Evolutionary conservation across 37 sponge, comb jelly and placozoan genomes (phyloP).

Genomic region (Spongia lamella): DNA sequence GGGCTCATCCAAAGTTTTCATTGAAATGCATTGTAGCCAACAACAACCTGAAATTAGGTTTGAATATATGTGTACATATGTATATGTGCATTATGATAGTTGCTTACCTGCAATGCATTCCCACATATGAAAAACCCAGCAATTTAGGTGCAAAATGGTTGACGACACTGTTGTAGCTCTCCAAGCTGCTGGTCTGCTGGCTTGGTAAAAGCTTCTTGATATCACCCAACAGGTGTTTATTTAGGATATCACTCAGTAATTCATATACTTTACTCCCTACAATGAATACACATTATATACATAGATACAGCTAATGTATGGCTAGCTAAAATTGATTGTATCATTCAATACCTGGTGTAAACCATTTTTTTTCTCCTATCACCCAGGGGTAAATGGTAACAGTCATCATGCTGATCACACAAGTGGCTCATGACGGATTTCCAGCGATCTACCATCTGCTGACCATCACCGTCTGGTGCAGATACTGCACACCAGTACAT

Average conservation of each 20-base stretch:
- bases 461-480: too few relatives aligned
- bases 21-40: conserved; percentile 1
- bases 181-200: conserved; percentile 6
- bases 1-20: not conserved
- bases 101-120: too few relatives aligned
- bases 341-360: conserved; percentile 1
- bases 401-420: too few relatives aligned
- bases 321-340: not conserved
- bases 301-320: too few relatives aligned
- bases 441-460: too few relatives aligned
- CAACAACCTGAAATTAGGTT: not conserved
- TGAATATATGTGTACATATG: not conserved
- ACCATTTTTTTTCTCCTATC: conserved; percentile 6
- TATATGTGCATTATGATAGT: too few relatives aligned
- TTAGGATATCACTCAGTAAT: not conserved
- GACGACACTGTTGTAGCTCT: conserved; percentile 3
- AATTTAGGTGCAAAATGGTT: too few relatives aligned
- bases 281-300: too few relatives aligned
- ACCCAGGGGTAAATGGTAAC: not conserved
- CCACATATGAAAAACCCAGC: not conserved
- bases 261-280: not conserved
- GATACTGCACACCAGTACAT: conserved; percentile 47
- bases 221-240: not conserved
- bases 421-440: too few relatives aligned
- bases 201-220: not conserved